Conservation (phyloP, 1,140 invertebrate species). For the Philaenus spumarius region DNA sequence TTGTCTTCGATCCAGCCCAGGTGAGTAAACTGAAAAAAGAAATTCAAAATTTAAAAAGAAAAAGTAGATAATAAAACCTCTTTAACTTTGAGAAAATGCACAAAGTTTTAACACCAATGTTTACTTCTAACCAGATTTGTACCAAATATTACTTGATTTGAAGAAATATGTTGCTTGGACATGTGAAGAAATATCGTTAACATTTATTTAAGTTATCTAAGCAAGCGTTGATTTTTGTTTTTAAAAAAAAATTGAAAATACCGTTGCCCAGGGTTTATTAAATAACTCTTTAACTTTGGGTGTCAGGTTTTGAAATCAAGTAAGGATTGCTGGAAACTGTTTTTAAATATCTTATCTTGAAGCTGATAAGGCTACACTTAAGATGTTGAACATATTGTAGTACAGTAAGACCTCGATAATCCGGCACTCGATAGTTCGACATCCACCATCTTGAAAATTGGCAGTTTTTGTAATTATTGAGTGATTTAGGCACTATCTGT, state of each 20-base stretch:
- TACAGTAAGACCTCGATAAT: too few relatives aligned
- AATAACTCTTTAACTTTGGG: constrained; percentile 8
- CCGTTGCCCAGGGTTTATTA: constrained; percentile 8
- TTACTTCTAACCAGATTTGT: background rate
- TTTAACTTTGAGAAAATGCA: background rate
- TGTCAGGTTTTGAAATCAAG: constrained; percentile 4
- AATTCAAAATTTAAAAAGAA: background rate
- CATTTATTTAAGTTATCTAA: constrained; percentile 15
- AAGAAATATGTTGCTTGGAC: too few relatives aligned
- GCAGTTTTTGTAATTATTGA: too few relatives aligned
- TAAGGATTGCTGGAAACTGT: background rate
- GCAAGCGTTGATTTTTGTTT: constrained; percentile 10
- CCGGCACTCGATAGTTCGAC: too few relatives aligned
- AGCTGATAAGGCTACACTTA: background rate
- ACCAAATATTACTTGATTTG: background rate
- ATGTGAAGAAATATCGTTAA: constrained; percentile 12
- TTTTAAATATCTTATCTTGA: constrained; percentile 15
- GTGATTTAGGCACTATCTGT: too few relatives aligned
- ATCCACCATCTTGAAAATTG: too few relatives aligned
- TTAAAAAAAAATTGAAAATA: constrained; percentile 10
- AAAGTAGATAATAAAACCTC: background rate
- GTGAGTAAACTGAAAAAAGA: constrained; percentile 10
- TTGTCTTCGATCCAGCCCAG: too few relatives aligned
- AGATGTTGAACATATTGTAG: too few relatives aligned
- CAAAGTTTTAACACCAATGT: too few relatives aligned